These are phyloP conservation scores for Brachionus calyciflorus DNA, from an alignment of 1,140 invertebrate species.

Conservation along the genomic window DNA sequence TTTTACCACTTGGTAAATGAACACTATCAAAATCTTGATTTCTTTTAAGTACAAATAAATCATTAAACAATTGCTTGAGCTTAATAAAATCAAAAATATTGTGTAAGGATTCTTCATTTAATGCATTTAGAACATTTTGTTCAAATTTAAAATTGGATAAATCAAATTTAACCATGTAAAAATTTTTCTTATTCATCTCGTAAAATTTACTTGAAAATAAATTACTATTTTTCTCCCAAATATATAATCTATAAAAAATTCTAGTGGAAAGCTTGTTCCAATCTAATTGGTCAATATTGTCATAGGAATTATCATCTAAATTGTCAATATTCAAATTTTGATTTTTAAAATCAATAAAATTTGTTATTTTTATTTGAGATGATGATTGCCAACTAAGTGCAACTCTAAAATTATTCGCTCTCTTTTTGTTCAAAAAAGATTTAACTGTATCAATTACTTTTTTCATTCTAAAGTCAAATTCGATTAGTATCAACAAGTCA, in stretches of 20 bases:
- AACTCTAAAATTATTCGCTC: not conserved
- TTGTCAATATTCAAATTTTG: not conserved
- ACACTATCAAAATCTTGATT: no score
- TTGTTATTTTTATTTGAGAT: not conserved
- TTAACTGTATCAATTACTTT: not conserved
- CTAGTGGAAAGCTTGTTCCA: not conserved
- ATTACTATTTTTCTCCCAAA: not conserved
- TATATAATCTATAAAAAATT: not conserved
- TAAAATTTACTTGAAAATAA: not conserved
- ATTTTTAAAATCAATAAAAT: not conserved
- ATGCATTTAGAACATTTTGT: no score
- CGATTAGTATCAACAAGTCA: not conserved
- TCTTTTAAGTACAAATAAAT: no score
- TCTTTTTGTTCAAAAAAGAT: not conserved
- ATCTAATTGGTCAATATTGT: not conserved
- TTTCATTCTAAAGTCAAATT: not conserved
- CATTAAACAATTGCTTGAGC: no score
- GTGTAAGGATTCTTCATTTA: no score
- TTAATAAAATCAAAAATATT: no score
- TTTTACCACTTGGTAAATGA: no score
- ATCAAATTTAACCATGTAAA: no score
- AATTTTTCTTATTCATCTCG: no score
- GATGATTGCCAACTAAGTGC: not conserved
- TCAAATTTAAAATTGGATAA: no score
- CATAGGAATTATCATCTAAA: not conserved